Evolutionary conservation across 2,888 invertebrate genomes (phyloP), one percentile per base, ranked within the genome.

Genomic region (Creontiades dilutus): DNA sequence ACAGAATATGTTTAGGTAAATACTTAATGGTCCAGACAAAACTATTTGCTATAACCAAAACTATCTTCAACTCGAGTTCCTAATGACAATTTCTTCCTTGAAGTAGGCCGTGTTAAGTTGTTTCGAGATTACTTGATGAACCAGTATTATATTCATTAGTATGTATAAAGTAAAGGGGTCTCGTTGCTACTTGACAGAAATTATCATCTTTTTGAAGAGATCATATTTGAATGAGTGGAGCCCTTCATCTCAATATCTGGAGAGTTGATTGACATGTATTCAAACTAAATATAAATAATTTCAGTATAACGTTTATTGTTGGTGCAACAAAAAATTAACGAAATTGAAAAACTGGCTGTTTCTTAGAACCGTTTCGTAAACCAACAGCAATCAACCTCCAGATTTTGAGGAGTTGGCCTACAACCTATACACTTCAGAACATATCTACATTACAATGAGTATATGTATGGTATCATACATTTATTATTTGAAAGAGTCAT

Each of bases 1-100:
- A 85, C 85, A 37, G 82, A 85, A 85, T 85, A 85, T 85, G 85
- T 85, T 37, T 57, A 28, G 57, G 57, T 61, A 37, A 55, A n/a
- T 37, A 37, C 37, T 16, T 61, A 57, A 13, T 85, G 85, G 85
- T 85, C 85, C 85, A 85, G 85, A 85, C 85, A 13, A 28, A 37
- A 78, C 46, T 46, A 78, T 78, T 19, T 11, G 47, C 78, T 78
- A 76, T 13, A 28, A 14, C 37, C 28, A 46, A 46, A 16, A 16
- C 76, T 76, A 28, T n/a, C 1, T 76, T 28, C n/a, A 4, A n/a
- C 61, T 61, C 12, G 0, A 68, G 19, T 68, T 5, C 23, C 23
- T 68, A 68, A 19, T 68, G 3, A 52, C 52, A 11, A 11, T 68
- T 23, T 23, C 27, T 68, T 68, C 23, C 11, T 68, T 11, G 11